phyloP scores from a whole-genome alignment of 2,888 invertebrate genomes.

The Pristionchus maxplancki region DNA sequence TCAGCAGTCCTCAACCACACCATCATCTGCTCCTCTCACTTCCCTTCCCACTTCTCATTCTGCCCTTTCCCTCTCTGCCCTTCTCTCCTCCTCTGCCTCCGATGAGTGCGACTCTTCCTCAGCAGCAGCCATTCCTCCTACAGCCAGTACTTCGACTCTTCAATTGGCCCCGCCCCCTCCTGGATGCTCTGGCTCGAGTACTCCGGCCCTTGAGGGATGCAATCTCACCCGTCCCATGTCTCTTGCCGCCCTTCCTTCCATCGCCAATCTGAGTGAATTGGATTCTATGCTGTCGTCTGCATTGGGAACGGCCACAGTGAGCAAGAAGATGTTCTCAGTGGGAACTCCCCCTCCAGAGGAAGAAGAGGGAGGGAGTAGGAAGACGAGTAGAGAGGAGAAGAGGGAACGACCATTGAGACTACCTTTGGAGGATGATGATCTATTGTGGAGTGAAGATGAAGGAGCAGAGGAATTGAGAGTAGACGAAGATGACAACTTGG shows the following conservation, averaged over 20 bases:
- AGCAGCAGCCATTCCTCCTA: background rate
- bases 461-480: background rate
- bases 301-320: conserved; percentile 26
- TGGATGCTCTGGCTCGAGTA: background rate
- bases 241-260: conserved; percentile 40
- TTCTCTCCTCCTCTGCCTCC: background rate
- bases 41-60: conserved; percentile 34
- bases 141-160: background rate
- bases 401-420: background rate
- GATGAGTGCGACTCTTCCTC: background rate
- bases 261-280: conserved; percentile 45
- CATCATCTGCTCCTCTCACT: background rate
- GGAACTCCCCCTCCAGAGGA: conserved; percentile 48
- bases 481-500: background rate
- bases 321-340: conserved; percentile 38
- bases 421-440: background rate
- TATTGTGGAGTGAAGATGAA: background rate
- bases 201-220: background rate
- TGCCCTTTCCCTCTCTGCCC: background rate
- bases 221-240: background rate
- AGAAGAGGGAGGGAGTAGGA: conserved; percentile 8
- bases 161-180: background rate
- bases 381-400: conserved; percentile 12
- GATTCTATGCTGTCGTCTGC: conserved; percentile 16
- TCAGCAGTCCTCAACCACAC: background rate